phyloP scores from a whole-genome alignment of 2,888 invertebrate species.

The Limenitis camilla region DNA sequence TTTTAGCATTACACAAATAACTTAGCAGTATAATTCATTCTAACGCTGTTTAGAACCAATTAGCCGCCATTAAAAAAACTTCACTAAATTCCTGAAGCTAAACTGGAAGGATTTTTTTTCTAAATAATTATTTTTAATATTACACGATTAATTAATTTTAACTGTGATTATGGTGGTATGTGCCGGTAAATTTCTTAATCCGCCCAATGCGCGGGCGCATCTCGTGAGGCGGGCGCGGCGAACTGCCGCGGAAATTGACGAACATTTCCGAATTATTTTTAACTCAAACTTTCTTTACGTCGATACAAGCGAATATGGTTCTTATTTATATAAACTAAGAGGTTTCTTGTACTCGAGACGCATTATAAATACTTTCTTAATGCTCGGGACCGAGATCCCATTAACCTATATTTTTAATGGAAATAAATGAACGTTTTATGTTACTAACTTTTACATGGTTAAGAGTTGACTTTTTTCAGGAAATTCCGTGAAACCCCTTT shows the following conservation, averaged over 20 bases:
- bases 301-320: slow-evolving; percentile 17
- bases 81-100: not conserved
- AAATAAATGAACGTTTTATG: slow-evolving; percentile 39
- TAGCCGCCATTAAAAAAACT: not conserved
- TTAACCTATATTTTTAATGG: slow-evolving; percentile 64
- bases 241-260: slow-evolving; percentile 45
- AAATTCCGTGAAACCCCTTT: not conserved
- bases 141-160: not conserved
- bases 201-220: slow-evolving; percentile 58
- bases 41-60: not conserved
- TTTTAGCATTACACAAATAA: slow-evolving; percentile 18
- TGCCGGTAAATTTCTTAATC: slow-evolving; percentile 15
- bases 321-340: slow-evolving; percentile 27
- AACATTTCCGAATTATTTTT: slow-evolving; percentile 64
- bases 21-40: slow-evolving; percentile 12
- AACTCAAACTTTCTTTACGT: slow-evolving; percentile 45
- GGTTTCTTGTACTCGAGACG: slow-evolving; percentile 19
- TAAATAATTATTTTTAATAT: not conserved
- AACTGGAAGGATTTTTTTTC: not conserved
- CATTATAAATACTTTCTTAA: slow-evolving; percentile 44
- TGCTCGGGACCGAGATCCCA: slow-evolving; percentile 51
- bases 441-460: slow-evolving; percentile 31
- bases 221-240: slow-evolving; percentile 56
- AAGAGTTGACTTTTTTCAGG: slow-evolving; percentile 5
- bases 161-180: not conserved